Evolutionary conservation across 2,797 vertebrate species (phyloP), one percentile per base, ranked within the genome.

Genomic region (Semaprochilodus insignis): DNA sequence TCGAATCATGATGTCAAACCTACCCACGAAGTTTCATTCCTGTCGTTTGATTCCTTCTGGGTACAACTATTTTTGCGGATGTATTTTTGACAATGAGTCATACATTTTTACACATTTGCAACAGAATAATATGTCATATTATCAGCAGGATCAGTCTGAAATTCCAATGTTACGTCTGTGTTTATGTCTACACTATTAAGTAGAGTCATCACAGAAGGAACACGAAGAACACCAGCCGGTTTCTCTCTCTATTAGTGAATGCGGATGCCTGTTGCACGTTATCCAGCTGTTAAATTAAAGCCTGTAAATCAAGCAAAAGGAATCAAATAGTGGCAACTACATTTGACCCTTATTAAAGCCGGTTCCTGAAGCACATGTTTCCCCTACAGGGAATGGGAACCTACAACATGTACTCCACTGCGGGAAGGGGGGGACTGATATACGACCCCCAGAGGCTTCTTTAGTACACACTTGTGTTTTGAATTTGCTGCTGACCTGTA

Each of bases 241-340:
- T 93, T 88, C 86, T 91, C 88, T 91, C 90, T 90, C 91, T 92
- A 85, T 89, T 72, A 92, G 89, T 82, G 3, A 87, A 54, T 86
- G 75, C 59, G 87, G 85, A 84, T 85, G 65, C 92, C 92, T 93
- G 92, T 91, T 91, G 90, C 90, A 87, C 86, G 91, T 94, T 94
- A 93, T 88, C 92, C 91, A 91, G 92, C 93, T 92, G 93, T 91
- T 92, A 93, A 93, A 94, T 94, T 91, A 93, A 95, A 94, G 91
- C 88, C 91, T 88, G 93, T 94, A 95, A 94, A 94, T 95, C 93
- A 94, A 82, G 1, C 92, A 92, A 93, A 95, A 94, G 93, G 92
- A 95, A 95, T 94, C 92, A 94, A 94, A 95, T 92, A 91, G 89
- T 92, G 80, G 86, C 89, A 87, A 83, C 88, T 88, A 89, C 82